phyloP scores from a whole-genome alignment of 1,140 invertebrate species.

The Nomia melanderi region DNA sequence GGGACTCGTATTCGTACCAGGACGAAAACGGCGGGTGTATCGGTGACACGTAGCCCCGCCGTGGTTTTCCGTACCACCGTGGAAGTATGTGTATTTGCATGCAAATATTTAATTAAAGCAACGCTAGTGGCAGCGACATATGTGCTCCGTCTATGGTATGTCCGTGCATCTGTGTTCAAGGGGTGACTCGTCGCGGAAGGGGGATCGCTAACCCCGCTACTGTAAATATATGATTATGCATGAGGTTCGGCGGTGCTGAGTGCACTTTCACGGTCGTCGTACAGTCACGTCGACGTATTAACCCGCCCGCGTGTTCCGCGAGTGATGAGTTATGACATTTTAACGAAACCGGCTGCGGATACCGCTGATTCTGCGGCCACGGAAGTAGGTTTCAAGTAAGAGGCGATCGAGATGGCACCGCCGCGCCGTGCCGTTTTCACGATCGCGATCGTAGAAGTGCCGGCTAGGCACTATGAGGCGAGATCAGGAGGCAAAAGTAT shows the following conservation, averaged over 20 bases:
- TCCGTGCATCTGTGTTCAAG: constrained; percentile 46
- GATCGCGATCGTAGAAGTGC: background rate
- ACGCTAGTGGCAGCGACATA: constrained; percentile 56
- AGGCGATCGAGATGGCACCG: background rate
- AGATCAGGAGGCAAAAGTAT: background rate
- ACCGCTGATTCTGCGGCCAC: constrained; percentile 34
- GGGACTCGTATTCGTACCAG: constrained; percentile 3
- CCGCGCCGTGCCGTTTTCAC: background rate
- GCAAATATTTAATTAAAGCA: constrained; percentile 77
- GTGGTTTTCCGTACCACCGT: constrained; percentile 27
- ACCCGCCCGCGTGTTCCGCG: constrained; percentile 28
- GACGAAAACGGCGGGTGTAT: background rate
- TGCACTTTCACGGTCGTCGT: constrained; percentile 69
- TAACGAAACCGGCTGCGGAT: constrained; percentile 52
- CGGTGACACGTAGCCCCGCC: background rate
- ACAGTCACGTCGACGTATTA: constrained; percentile 46
- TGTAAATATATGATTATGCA: constrained; percentile 78
- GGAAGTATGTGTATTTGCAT: constrained; percentile 56
- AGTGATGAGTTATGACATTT: constrained; percentile 65
- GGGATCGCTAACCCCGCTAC: constrained; percentile 40
- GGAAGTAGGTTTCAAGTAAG: constrained; percentile 2
- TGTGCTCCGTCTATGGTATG: constrained; percentile 48
- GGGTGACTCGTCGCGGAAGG: constrained; percentile 32
- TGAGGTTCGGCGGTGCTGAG: constrained; percentile 69
- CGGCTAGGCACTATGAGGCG: background rate